Conservation (phyloP, 2,113 vertebrate genomes). For the Xenopus tropicalis region UCB_Xtro_10.0 CM004447.2:116576001-116576500, state of each 20-base stretch:
- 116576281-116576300: no score
- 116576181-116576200: neutral
- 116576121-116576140: conserved; percentile 92
- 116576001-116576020: neutral
- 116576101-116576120: conserved; percentile 77
- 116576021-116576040: conserved; percentile 27
- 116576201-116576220: no score
- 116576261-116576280: neutral
- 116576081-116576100: conserved; percentile 73
- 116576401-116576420: no score
- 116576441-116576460: no score
- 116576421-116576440: no score
- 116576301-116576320: neutral
- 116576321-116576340: neutral
- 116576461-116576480: no score
- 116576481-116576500: no score
- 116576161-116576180: neutral
- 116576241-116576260: no score
- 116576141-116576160: conserved; percentile 83
- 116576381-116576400: no score
- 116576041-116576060: conserved; percentile 52
- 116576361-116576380: no score
- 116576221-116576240: no score
- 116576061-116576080: conserved; percentile 68
- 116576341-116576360: neutral